Percentiles rank a stretch among this genome's conserved stretches.
Conservation (phyloP, 2,888 invertebrate genomes). For the Athalia circularis region DNA sequence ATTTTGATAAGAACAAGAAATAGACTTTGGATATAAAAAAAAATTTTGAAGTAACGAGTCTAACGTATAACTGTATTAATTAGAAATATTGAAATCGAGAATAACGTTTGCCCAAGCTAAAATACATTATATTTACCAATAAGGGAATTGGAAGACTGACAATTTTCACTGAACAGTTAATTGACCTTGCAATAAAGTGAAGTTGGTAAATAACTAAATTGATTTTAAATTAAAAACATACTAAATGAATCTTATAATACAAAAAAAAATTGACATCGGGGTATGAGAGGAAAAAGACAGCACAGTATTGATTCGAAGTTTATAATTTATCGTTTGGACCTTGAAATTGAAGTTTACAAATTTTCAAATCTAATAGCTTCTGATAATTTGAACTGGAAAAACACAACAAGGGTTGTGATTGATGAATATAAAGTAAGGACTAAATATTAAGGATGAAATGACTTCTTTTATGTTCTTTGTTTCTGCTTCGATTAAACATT, state of each 20-base stretch:
- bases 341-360: neutral
- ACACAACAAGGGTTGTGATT: constrained; percentile 49
- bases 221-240: neutral
- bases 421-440: constrained; percentile 30
- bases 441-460: constrained; percentile 32
- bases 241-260: neutral
- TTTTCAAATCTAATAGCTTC: neutral
- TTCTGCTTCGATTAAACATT: constrained; percentile 15
- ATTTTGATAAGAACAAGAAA: constrained; percentile 16
- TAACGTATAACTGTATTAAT: constrained; percentile 1
- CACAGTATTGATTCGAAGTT: constrained; percentile 2
- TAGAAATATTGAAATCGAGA: constrained; percentile 1
- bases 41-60: neutral
- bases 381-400: constrained; percentile 33
- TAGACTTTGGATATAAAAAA: constrained; percentile 2
- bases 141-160: neutral
- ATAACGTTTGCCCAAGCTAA: neutral
- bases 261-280: constrained; percentile 10
- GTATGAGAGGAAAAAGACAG: neutral
- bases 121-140: neutral
- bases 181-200: neutral
- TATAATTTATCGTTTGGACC: neutral
- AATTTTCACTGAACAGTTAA: neutral
- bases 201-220: neutral
- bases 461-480: constrained; percentile 17